A percentile compares a stretch with the other conserved stretches of the same genome.
These are phyloP conservation scores for Lithodes maja DNA, from an alignment of 2,888 invertebrate genomes.

Conservation along the genomic window DNA sequence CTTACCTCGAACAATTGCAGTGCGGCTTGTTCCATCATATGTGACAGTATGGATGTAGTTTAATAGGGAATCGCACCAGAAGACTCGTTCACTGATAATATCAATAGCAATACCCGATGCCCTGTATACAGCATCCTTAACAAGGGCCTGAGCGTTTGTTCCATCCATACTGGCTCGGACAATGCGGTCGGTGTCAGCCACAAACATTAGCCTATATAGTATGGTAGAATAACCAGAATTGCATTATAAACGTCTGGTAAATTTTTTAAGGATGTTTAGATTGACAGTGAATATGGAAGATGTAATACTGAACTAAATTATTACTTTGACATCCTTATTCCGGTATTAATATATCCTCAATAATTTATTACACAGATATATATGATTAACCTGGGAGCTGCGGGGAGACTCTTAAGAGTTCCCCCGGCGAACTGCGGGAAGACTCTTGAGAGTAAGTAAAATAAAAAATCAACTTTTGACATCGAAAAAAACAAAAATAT, in stretches of 20 bases:
- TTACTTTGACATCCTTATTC: background rate
- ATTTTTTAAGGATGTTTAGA: background rate
- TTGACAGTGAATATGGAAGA: background rate
- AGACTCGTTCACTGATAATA: slow-evolving; percentile 90
- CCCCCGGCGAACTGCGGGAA: no score
- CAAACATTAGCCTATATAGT: slow-evolving; percentile 77
- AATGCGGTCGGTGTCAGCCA: slow-evolving; percentile 77
- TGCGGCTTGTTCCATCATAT: slow-evolving; percentile 83
- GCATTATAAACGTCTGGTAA: background rate
- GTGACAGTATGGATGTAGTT: slow-evolving; percentile 98
- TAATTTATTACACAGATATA: no score
- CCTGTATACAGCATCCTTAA: slow-evolving; percentile 94
- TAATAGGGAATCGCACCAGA: slow-evolving; percentile 96
- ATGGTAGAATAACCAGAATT: background rate
- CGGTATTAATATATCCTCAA: no score
- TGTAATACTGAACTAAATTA: background rate
- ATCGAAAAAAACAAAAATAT: no score
- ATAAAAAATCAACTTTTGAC: no score
- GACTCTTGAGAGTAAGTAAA: no score
- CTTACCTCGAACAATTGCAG: slow-evolving; percentile 65
- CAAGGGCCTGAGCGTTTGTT: slow-evolving; percentile 86
- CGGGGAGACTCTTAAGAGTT: no score
- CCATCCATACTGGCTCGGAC: slow-evolving; percentile 97
- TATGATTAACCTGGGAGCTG: no score
- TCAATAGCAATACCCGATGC: slow-evolving; percentile 95